Conservation (phyloP, 2,888 invertebrate genomes). For the Mechanitis messenoides region DNA sequence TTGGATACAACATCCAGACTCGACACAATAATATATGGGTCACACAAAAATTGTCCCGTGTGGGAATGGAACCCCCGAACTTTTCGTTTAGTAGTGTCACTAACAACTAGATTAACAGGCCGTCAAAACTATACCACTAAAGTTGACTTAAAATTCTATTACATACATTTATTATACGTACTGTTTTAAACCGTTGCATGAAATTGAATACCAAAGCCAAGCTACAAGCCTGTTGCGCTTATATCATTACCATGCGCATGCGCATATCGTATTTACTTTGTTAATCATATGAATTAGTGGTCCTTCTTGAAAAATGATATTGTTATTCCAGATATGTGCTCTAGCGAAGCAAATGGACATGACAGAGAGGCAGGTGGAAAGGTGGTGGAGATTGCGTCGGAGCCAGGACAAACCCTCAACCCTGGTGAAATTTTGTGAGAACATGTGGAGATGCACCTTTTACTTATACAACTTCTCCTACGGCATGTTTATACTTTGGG, state of each 20-base stretch:
- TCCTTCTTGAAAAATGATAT: neutral
- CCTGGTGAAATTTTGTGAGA: slow-evolving; percentile 94
- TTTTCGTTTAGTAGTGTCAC: too few species aligned
- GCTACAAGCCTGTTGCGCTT: too few species aligned
- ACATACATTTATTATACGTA: too few species aligned
- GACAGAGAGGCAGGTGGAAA: slow-evolving; percentile 90
- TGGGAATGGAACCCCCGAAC: too few species aligned
- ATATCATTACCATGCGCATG: neutral
- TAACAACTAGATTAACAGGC: too few species aligned
- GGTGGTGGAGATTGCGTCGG: slow-evolving; percentile 92
- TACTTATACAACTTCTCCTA: slow-evolving; percentile 89
- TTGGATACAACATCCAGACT: too few species aligned
- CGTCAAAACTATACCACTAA: too few species aligned
- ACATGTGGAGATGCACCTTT: slow-evolving; percentile 93
- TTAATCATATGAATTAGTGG: neutral
- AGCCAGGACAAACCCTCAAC: slow-evolving; percentile 93
- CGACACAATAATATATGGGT: too few species aligned
- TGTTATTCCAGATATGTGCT: slow-evolving; percentile 74
- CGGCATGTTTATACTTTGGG: slow-evolving; percentile 89
- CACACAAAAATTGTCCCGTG: too few species aligned
- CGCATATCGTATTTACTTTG: neutral
- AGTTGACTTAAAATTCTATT: too few species aligned
- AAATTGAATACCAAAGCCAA: too few species aligned
- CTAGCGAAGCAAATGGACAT: slow-evolving; percentile 90
- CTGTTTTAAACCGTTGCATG: too few species aligned